Base-by-base conservation (phyloP, 2,888 invertebrate genomes). In the Melitaea athalia region DNA sequence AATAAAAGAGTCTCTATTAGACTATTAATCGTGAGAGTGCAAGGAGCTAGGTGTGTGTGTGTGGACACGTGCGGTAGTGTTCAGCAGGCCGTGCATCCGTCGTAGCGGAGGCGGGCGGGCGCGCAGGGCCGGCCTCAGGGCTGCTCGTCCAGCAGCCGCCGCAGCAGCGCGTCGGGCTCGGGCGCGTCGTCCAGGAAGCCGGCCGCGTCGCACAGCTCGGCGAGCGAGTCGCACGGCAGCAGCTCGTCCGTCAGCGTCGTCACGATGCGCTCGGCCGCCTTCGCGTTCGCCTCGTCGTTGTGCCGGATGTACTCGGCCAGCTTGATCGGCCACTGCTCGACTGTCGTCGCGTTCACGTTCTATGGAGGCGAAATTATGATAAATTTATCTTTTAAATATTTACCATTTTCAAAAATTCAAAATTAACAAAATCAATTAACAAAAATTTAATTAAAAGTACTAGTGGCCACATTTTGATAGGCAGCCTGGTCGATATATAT, bases 271-370 rank as follows among this genome's bases (percentile, higher is more conserved):
- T 98, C 98, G 12, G 98, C 97, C 14, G 96, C 95, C 85, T 99
- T 98, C 31, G 98, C 93, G 91, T 99, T 94, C 6, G 95, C 94
- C 85, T 98, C 98, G 92, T 99, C 99, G 89, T 98, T 98, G 86
- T 98, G 96, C 2, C 99, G 95, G 81, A 99, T 97, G 85, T 96
- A 98, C 85, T 98, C 98, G 24, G 98, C 98, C 66, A 99, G 92
- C 71, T 96, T 95, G 59, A 95, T 94, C 38, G 98, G 96, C 99
- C 99, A 99, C 77, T 97, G 97, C 76, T 97, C 97, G 72, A 96
- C 95, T 10, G 93, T 91, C 5, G 94, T 93, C 52, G 96, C 95
- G 64, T 94, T 93, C 53, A 96, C 95, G 84, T 94, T 95, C 95
- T 97, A 92, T 6, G 12, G 11, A 2, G 24, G 24, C 10, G 12